These are phyloP conservation scores for Ciconia nigra DNA, from an alignment of 2,797 vertebrate genomes.

Conservation along the genomic window DNA sequence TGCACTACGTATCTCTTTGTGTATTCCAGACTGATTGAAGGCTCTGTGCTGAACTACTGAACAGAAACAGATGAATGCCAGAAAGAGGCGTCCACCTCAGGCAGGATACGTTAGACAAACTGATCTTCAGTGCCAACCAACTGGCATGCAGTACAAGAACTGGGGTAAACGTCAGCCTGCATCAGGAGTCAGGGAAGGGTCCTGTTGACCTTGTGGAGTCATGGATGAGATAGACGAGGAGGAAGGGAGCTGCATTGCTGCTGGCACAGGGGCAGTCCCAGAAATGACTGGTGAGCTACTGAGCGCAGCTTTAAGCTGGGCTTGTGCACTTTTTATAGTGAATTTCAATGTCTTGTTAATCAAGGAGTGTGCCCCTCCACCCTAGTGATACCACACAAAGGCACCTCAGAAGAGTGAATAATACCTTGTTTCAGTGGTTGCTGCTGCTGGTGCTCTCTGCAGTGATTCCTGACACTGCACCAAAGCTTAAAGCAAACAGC, in stretches of 20 bases:
- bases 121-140: neutral
- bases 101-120: neutral
- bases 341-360: neutral
- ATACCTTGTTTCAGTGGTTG: neutral
- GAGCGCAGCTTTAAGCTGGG: neutral
- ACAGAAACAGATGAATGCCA: neutral
- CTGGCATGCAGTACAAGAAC: neutral
- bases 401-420: neutral
- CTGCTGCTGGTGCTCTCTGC: neutral
- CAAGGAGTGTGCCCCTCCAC: neutral
- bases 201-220: neutral
- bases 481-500: neutral
- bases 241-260: neutral
- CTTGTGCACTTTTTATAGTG: neutral
- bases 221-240: neutral
- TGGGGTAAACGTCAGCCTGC: fast-evolving
- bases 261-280: neutral
- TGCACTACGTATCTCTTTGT: neutral
- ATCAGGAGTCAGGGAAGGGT: neutral
- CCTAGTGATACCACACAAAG: neutral
- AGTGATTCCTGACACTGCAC: neutral
- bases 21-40: neutral
- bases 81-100: neutral
- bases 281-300: neutral
- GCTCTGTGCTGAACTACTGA: neutral